phyloP scores from a whole-genome alignment of 2,113 vertebrate genomes.

The Vicugna pacos region DNA sequence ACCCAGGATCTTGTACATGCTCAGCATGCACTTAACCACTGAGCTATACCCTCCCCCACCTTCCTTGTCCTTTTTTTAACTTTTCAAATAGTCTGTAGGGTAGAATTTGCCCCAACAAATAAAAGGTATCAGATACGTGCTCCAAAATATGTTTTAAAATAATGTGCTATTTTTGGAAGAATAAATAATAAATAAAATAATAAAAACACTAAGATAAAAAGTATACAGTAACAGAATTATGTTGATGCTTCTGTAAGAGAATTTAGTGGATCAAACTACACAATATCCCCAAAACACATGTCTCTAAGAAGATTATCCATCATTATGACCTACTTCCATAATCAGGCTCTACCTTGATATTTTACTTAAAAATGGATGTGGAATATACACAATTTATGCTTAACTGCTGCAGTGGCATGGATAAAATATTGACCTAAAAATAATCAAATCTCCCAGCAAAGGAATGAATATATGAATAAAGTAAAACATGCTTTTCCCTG shows the following conservation, averaged over 20 bases:
- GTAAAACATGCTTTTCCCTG: slow-evolving; percentile 30
- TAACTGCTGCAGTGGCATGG: background rate
- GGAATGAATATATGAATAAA: slow-evolving; percentile 41
- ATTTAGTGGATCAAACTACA: slow-evolving; percentile 8
- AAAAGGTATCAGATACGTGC: background rate
- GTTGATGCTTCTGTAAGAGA: background rate
- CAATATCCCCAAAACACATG: background rate
- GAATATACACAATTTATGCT: slow-evolving; percentile 51
- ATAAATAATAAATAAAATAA: slow-evolving; percentile 21
- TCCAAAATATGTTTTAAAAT: background rate
- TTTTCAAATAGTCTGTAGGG: background rate
- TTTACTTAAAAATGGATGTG: slow-evolving; percentile 29
- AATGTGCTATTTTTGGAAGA: background rate
- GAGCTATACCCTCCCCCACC: no score
- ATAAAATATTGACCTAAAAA: slow-evolving; percentile 61
- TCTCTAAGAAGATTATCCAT: slow-evolving; percentile 66
- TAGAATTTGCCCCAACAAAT: background rate
- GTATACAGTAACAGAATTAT: background rate
- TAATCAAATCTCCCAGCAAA: slow-evolving; percentile 32
- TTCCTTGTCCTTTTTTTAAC: background rate
- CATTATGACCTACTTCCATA: slow-evolving; percentile 44
- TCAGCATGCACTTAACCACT: no score
- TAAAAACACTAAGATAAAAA: slow-evolving; percentile 35
- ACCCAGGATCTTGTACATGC: no score
- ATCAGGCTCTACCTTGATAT: slow-evolving; percentile 43